Base-by-base conservation (phyloP, 2,797 vertebrate genomes). In the Halcyon badia region DNA sequence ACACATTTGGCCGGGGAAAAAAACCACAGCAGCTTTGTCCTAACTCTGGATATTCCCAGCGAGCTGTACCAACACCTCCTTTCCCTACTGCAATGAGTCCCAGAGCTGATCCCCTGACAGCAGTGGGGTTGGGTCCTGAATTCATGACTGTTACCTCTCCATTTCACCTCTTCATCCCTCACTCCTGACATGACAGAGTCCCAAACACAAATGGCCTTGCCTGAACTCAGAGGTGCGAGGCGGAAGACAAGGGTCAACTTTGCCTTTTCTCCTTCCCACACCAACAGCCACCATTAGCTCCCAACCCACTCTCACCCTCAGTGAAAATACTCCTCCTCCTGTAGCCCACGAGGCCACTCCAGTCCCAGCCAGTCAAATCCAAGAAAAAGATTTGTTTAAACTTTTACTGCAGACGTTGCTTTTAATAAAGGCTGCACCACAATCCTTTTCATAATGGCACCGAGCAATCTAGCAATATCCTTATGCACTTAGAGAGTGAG, bases 371-470 rank as follows among this genome's bases (percentile, higher is more conserved):
- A 66, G 90, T 88, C 86, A 93, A 93, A 94, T 96, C 92, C 96
- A 97, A 97, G 92, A 89, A 95, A 96, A 95, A 95, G 94, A 86
- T 95, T 96, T 93, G 69, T 51, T 84, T 94, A 94, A 97, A 83
- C 54, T 85, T 95, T 96, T 91, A 83, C 79, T 86, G 84, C 75
- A 95, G 86, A 93, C 90, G 62, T 81, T 89, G 49, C 79, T 92
- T 97, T 97, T 92, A 83, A 94, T 96, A 97, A 97, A 97, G 57
- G 57, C 89, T 90, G 80, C 60, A 60, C 94, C 94, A 83, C 93
- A 97, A 86, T 94, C 92, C 85, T 91, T 96, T 91, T 92, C 91
- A 87, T 95, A 96, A 92, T 28, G 65, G 90, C 95, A 93, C 15
- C 0, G 6, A 85, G 83, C 96, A 96, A 97, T 96, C 90, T 94